Percentiles rank a stretch among this genome's conserved stretches.
Conservation (phyloP, 2,797 vertebrate genomes). For the Thamnophis elegans region DNA sequence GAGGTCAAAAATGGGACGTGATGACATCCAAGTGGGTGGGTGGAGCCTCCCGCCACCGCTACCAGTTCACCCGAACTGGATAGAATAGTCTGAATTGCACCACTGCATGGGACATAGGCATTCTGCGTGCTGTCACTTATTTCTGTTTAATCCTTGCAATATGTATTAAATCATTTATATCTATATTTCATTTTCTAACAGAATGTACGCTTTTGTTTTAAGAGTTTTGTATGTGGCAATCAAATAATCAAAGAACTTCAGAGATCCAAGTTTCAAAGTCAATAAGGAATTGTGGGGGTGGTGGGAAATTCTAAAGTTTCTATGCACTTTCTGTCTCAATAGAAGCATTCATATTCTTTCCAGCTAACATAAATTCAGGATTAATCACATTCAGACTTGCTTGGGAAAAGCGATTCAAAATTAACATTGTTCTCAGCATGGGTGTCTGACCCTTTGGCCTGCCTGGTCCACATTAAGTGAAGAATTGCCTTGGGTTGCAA, state of each 20-base stretch:
- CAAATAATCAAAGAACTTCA: neutral
- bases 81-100: too few relatives aligned
- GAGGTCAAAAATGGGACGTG: too few relatives aligned
- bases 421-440: neutral
- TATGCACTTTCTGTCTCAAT: neutral
- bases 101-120: neutral
- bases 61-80: too few relatives aligned
- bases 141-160: neutral
- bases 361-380: neutral
- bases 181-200: neutral
- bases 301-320: neutral
- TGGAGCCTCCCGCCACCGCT: too few relatives aligned
- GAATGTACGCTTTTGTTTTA: neutral
- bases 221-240: neutral
- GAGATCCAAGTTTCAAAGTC: neutral
- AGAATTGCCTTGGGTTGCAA: neutral
- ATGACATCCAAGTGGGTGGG: too few relatives aligned
- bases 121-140: neutral
- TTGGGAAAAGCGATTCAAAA: neutral
- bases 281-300: neutral
- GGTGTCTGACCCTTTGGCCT: neutral
- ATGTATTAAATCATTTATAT: neutral
- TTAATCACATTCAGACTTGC: neutral
- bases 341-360: neutral
- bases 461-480: neutral